Evolutionary conservation across 2,888 invertebrate genomes (phyloP), one percentile per base, ranked within the genome.

Genomic region (Dicranocentrus wangi): DNA sequence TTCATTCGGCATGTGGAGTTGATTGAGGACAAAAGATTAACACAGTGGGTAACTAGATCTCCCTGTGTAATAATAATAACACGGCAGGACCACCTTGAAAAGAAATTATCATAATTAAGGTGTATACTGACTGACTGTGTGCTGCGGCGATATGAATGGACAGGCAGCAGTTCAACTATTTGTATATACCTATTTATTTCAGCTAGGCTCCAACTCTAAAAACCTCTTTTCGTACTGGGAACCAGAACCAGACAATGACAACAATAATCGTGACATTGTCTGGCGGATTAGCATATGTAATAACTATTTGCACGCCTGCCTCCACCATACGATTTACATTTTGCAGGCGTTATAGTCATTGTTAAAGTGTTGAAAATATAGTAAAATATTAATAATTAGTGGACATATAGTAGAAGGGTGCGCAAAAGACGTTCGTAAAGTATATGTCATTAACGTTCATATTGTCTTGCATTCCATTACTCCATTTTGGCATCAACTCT

Each of bases 31-130:
- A 68, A 69, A 70, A 58, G 58, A 58, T 42, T 21, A 70, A 42
- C 39, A 39, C 58, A 23, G 70, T 58, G 42, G 70, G 70, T 43
- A 70, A 43, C 58, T 25, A 58, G 58, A 58, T 58, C 42, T 23
- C 21, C 53, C 25, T 47, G 10, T n/a, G 3, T 10, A 7, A 47
- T 47, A n/a, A 17, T 43, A 43, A 43, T 43, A 43, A 43, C 68
- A 32, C 28, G 27, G 68, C 21, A 53, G 68, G 73, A 42, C 65
- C 66, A 75, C 66, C 75, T 75, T 75, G 75, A 75, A 75, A 55
- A 42, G 65, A 25, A 27, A 66, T 75, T 55, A 75, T 66, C 42
- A 13, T 58, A 65, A 73, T 71, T 39, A 58, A 71, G 71, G 25
- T n/a, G 60, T 32, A 68, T 51, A 19, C 39, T n/a, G n/a, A n/a